Percentiles rank a stretch among this genome's conserved stretches.
These are phyloP conservation scores for Propithecus perrieri DNA, from an alignment of 2,797 vertebrate genomes.

Conservation along the genomic window DNA sequence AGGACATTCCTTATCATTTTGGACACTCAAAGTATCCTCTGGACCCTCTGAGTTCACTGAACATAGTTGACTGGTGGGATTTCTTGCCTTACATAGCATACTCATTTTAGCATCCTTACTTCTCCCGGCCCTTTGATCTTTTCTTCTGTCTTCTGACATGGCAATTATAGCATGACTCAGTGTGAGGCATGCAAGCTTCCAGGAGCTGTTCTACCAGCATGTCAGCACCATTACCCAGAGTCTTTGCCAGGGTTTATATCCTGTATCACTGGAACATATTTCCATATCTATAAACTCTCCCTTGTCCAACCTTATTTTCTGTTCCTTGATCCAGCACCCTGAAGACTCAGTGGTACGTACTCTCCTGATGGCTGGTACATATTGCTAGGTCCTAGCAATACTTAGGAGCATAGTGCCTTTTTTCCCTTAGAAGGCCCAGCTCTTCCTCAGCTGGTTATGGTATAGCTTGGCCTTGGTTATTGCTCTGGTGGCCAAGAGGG, in stretches of 20 bases:
- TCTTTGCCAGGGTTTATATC: neutral
- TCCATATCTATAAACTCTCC: neutral
- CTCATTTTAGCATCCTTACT: neutral
- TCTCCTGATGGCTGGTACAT: neutral
- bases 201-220: neutral
- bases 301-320: neutral
- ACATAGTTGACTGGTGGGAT: neutral
- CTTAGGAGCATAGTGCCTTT: neutral
- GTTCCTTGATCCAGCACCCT: neutral
- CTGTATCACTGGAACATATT: neutral
- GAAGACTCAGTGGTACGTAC: neutral
- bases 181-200: neutral
- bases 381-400: neutral
- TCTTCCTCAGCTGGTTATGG: neutral
- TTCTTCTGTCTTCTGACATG: neutral
- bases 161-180: neutral
- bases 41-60: neutral
- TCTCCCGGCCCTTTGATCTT: neutral
- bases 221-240: neutral
- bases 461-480: neutral
- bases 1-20: neutral
- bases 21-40: neutral
- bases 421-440: neutral
- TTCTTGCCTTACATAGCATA: neutral
- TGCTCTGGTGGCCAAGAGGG: neutral